Evolutionary conservation across 2,113 vertebrate genomes (phyloP).

Genomic region (Sisor rabdophorus): DNA sequence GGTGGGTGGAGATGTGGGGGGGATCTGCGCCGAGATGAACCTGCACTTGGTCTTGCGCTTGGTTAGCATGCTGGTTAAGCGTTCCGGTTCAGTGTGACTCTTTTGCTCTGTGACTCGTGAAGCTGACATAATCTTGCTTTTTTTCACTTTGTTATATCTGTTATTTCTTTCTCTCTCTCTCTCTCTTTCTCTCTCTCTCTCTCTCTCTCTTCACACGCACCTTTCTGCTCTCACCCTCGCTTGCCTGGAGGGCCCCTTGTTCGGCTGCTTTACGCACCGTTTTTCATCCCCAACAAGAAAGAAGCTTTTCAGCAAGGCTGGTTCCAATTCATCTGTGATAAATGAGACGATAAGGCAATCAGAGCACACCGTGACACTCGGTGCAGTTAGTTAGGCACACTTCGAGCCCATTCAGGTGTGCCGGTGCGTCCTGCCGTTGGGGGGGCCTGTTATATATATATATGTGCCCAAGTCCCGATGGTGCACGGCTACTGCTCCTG

Average conservation of each 20-base stretch:
- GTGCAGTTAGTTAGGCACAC: slow-evolving; percentile 85
- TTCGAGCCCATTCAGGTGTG: slow-evolving; percentile 87
- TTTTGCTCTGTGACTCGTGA: slow-evolving; percentile 45
- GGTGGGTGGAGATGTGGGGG: too few species aligned
- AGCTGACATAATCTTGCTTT: slow-evolving; percentile 53
- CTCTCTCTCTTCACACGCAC: slow-evolving; percentile 31
- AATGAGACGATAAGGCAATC: slow-evolving; percentile 99
- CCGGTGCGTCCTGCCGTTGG: slow-evolving; percentile 72
- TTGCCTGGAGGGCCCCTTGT: slow-evolving; percentile 60
- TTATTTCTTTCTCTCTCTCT: slow-evolving; percentile 28
- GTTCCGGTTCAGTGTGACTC: slow-evolving; percentile 46
- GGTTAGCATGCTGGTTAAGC: slow-evolving; percentile 48
- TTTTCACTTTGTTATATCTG: slow-evolving; percentile 47
- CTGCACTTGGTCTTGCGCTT: slow-evolving; percentile 35
- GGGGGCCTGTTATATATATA: slow-evolving; percentile 74
- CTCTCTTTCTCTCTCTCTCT: slow-evolving; percentile 33
- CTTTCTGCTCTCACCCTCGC: slow-evolving; percentile 29
- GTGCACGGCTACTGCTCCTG: slow-evolving; percentile 71
- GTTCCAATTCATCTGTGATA: slow-evolving; percentile 99
- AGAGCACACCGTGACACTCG: slow-evolving; percentile 77
- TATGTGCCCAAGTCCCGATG: slow-evolving; percentile 72
- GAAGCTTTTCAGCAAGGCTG: slow-evolving; percentile 92
- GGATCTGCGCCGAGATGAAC: slow-evolving; percentile 28
- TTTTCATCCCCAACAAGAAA: slow-evolving; percentile 82
- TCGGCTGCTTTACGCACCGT: slow-evolving; percentile 65